Evolutionary conservation across 1,140 invertebrate species (phyloP), one percentile per base, ranked within the genome.

Genomic region (Chelonus insularis): DNA sequence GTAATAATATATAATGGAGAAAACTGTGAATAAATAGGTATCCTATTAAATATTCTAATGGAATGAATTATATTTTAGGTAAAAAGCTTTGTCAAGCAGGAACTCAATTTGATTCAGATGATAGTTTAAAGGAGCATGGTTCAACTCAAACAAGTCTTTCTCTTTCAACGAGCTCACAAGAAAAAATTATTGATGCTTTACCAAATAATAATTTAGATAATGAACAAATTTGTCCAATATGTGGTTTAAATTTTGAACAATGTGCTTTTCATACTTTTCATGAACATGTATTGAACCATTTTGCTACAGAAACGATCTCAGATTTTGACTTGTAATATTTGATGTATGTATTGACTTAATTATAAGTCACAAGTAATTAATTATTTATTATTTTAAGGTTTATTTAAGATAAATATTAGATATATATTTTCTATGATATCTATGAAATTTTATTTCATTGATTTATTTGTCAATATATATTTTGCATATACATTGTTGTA

Each of bases 261-360:
- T 63, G 65, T 16, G 54, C 74, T 12, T 83, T 84, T 68, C 59
- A 68, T 25, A 70, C 71, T 29, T 83, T 83, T 58, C 78, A 83
- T 57, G 74, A 82, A 63, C 83, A 84, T 61, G 82, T 84, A 37
- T 65, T 82, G 14, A 76, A 63, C 62, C 83, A 84, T 69, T 83
- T 84, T 72, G 62, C 62, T 5, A 66, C 74, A 41, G 74, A 80
- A 64, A 48, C 71, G 6, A 41, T 64, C 12, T 18, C 65, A 29
- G 66, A 72, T 4, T 71, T 71, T 57, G 66, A 78, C 61, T 51
- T 76, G 0, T 16, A 37, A n/a, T 59, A 51, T 18, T 45, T 8
- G n/a, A n/a, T n/a, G n/a, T n/a, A n/a, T n/a, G n/a, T 60, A 45
- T 21, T 1, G 16, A 4, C 50, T 14, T 52, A 43, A 20, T 20